Conservation (phyloP, 1,140 invertebrate species). For the Drosophila pseudoobscura region DNA sequence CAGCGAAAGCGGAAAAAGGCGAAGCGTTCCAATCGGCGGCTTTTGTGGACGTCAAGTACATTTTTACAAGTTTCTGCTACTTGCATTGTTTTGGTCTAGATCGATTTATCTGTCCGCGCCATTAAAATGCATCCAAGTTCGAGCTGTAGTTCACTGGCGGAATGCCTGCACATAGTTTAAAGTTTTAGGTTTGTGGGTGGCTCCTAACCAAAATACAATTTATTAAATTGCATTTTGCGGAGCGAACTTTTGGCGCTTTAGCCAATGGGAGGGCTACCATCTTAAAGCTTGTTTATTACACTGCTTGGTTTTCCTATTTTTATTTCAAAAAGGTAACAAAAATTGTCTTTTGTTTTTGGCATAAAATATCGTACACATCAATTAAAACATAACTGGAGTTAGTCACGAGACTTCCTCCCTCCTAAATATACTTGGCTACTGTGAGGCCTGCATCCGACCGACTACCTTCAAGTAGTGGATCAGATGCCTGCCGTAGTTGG, state of each 20-base stretch:
- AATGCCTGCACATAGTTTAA: conserved; percentile 52
- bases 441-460: conserved; percentile 45
- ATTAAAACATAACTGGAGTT: conserved; percentile 41
- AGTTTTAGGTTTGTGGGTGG: conserved; percentile 58
- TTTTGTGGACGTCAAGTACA: conserved; percentile 54
- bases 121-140: conserved; percentile 35
- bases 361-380: conserved; percentile 27
- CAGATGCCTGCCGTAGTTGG: conserved; percentile 68
- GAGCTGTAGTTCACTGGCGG: conserved; percentile 11
- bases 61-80: conserved; percentile 49
- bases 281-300: too few species aligned
- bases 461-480: conserved; percentile 74
- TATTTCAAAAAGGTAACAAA: conserved; percentile 63
- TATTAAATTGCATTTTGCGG: conserved; percentile 54
- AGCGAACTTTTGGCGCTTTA: conserved; percentile 1
- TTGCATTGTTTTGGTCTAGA: conserved; percentile 28
- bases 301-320: conserved; percentile 36
- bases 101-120: conserved; percentile 23
- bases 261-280: too few species aligned
- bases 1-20: conserved; percentile 3
- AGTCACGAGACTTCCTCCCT: conserved; percentile 29
- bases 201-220: conserved; percentile 56
- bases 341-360: conserved; percentile 50
- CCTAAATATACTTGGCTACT: conserved; percentile 9
- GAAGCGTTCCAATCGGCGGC: conserved; percentile 43